Evolutionary conservation across 2,113 vertebrate genomes (phyloP), one percentile per base, ranked within the genome.

Genomic region (Grammomys surdaster): DNA sequence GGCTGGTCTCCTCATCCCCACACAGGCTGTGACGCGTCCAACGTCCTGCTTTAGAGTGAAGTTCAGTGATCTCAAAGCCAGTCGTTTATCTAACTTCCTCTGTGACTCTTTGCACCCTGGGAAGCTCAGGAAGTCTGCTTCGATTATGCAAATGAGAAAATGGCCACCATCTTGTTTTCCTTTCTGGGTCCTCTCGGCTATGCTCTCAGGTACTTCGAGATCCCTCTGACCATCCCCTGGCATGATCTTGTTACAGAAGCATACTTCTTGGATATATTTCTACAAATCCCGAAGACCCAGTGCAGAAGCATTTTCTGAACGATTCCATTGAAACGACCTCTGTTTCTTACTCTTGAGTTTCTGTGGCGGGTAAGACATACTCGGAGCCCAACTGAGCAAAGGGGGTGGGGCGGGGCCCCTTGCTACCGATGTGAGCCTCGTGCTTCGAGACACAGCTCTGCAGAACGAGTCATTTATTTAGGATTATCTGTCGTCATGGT

Each of bases 401-500:
- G 19, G 16, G 1, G 63, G 70, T 75, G 80, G 14, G 63, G 20
- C 0, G 51, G 75, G 88, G 76, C 82, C 40, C 76, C 94, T 96
- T 96, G 87, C 94, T 92, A 67, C 67, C 89, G 91, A 17, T 77
- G 80, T 76, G 86, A 90, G 90, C 85, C 80, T 89, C 46, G 87
- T 95, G 92, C 85, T 87, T 96, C 48, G 28, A 94, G 87, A 85
- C 88, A 97, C 72, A 92, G 88, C 89, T 93, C 77, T 67, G 90
- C 96, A 67, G 54, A 94, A 56, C 60, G 90, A 93, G 97, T 93
- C 94, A 96, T 97, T 97, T 97, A 97, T 96, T 95, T 92, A 96
- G 91, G 88, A 97, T 97, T 97, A 96, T 96, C 96, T 95, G 95
- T 89, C 95, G 98, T 97, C 97, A 96, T 95, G 97, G 96, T 87